These are phyloP conservation scores for Catonia carolina DNA, from an alignment of 2,888 invertebrate genomes.

Conservation along the genomic window DNA sequence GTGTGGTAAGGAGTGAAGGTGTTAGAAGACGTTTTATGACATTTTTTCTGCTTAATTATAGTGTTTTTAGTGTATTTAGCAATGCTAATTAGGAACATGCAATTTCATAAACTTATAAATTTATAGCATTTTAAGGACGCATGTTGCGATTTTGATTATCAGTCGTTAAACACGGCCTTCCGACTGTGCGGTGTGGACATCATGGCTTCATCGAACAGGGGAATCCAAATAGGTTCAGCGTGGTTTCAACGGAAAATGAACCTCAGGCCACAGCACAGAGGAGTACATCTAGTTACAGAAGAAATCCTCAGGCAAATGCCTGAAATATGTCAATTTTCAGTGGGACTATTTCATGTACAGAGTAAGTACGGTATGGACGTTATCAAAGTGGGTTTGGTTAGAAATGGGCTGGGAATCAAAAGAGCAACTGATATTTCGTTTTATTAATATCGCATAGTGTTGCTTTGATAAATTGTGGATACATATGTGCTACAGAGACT, in stretches of 20 bases:
- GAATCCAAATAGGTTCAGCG: constrained; percentile 91
- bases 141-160: constrained; percentile 23
- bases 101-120: constrained; percentile 19
- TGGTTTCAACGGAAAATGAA: constrained; percentile 98
- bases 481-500: too few relatives aligned
- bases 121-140: constrained; percentile 34
- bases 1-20: constrained; percentile 27
- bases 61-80: constrained; percentile 12
- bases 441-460: too few relatives aligned
- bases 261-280: constrained; percentile 91
- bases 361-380: constrained; percentile 59
- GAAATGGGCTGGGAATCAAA: constrained; percentile 12
- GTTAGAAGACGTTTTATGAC: constrained; percentile 18
- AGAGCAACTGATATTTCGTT: too few relatives aligned
- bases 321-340: constrained; percentile 87
- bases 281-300: constrained; percentile 95
- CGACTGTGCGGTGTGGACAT: constrained; percentile 28
- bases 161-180: constrained; percentile 18
- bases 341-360: constrained; percentile 94
- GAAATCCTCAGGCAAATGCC: constrained; percentile 92
- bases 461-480: too few relatives aligned
- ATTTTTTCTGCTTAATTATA: constrained; percentile 20
- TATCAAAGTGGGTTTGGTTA: constrained; percentile 27
- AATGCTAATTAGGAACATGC: constrained; percentile 26
- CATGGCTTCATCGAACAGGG: constrained; percentile 80